Evolutionary conservation across 2,797 vertebrate species (phyloP).

Genomic region (Cephalopachus bancanus): DNA sequence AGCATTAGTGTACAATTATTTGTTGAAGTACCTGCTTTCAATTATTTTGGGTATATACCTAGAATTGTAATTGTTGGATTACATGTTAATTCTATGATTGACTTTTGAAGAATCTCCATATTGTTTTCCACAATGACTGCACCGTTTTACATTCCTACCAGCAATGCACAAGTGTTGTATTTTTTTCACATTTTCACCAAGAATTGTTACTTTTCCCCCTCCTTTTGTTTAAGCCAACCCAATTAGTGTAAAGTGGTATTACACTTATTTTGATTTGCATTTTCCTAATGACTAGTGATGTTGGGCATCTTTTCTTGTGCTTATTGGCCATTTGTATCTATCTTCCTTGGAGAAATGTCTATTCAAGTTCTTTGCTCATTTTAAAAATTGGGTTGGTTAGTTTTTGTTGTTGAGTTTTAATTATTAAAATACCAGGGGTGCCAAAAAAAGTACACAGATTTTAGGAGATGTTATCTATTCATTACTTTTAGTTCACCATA

Average conservation of each 20-base stretch:
- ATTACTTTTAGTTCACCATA: too few relatives aligned
- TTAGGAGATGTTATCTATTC: too few relatives aligned
- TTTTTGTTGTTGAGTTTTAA: not conserved
- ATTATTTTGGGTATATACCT: not conserved
- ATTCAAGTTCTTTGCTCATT: not conserved
- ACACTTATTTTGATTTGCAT: not conserved
- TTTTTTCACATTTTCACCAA: too few relatives aligned
- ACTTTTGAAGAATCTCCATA: not conserved
- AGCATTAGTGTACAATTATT: not conserved
- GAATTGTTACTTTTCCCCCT: not conserved
- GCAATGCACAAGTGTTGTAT: too few relatives aligned
- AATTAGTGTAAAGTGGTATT: not conserved
- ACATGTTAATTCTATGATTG: not conserved
- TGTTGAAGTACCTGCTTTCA: not conserved
- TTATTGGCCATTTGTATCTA: not conserved
- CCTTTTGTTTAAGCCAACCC: not conserved
- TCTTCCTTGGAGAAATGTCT: not conserved
- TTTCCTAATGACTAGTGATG: not conserved
- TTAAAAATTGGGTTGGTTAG: not conserved
- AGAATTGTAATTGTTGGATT: not conserved
- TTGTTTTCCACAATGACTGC: not conserved
- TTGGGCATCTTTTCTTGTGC: not conserved
- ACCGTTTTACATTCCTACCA: not conserved
- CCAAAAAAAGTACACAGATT: too few relatives aligned
- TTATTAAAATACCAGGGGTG: too few relatives aligned